phyloP scores from a whole-genome alignment of 2,888 invertebrate genomes.

The Tipula unca region DNA sequence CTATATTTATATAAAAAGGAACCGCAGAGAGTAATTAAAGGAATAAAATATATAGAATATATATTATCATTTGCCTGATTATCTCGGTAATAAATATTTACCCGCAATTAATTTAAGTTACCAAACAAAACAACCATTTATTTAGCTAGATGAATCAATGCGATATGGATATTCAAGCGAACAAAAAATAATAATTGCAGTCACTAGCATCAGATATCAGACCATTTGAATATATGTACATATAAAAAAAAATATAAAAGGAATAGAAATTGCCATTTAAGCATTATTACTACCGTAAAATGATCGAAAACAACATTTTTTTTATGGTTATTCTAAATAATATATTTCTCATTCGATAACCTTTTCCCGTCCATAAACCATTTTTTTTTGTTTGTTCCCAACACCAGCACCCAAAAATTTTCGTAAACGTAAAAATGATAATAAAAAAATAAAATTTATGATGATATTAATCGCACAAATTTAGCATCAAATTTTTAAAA shows the following conservation, averaged over 20 bases:
- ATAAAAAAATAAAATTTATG: background rate
- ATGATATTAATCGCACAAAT: background rate
- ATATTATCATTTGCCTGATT: background rate
- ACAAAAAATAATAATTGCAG: background rate
- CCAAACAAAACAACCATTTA: background rate
- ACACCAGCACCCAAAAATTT: background rate
- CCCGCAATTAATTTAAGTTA: background rate
- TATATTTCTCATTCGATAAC: conserved; percentile 3
- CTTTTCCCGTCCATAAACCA: background rate
- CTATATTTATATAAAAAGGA: background rate
- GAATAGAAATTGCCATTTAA: background rate
- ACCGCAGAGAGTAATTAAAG: background rate
- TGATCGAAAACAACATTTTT: background rate
- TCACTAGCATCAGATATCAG: background rate
- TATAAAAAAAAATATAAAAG: background rate
- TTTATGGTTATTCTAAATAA: conserved; percentile 10
- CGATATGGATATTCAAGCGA: background rate
- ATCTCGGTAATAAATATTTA: background rate
- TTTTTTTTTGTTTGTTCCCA: background rate
- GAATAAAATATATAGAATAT: background rate
- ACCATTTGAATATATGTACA: background rate
- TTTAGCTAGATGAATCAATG: background rate
- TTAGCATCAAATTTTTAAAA: background rate
- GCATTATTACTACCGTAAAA: background rate
- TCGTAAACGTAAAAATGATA: background rate